Evolutionary conservation across 2,113 vertebrate species (phyloP).

Genomic region (Cephalophus harveyi): DNA sequence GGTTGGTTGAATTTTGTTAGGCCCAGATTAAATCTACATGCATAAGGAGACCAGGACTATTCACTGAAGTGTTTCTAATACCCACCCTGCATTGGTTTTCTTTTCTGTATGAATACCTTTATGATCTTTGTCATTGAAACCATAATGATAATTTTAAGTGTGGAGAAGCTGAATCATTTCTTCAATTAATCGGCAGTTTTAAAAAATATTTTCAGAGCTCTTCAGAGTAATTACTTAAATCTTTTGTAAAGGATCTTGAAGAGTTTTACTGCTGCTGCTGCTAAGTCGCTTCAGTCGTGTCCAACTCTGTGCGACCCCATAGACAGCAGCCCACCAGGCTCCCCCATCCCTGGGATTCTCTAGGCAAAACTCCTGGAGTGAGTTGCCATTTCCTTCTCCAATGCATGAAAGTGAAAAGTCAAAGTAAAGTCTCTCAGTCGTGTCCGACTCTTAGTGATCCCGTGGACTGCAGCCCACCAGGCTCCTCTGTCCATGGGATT

Average conservation of each 20-base stretch:
- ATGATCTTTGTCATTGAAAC: neutral
- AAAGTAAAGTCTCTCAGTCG: too few relatives aligned
- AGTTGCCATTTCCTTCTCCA: too few relatives aligned
- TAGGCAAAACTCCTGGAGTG: too few relatives aligned
- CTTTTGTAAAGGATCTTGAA: conserved; percentile 24
- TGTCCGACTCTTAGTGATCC: too few relatives aligned
- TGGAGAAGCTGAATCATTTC: neutral
- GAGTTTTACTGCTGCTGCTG: neutral
- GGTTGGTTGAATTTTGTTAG: neutral
- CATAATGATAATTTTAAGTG: neutral
- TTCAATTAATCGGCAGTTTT: neutral
- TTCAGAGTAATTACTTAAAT: neutral
- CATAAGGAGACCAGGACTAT: neutral
- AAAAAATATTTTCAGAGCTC: neutral
- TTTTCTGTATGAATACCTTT: neutral
- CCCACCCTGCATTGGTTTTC: neutral
- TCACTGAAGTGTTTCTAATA: neutral
- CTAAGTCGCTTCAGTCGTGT: too few relatives aligned
- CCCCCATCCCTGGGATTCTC: too few relatives aligned
- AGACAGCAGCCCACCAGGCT: too few relatives aligned
- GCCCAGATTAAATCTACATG: neutral
- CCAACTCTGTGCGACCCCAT: too few relatives aligned
- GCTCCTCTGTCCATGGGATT: too few relatives aligned
- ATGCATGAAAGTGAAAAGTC: too few relatives aligned
- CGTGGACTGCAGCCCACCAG: too few relatives aligned